These are phyloP conservation scores for Gymnosoma rotundatum DNA, from an alignment of 2,888 invertebrate genomes.

Conservation along the genomic window DNA sequence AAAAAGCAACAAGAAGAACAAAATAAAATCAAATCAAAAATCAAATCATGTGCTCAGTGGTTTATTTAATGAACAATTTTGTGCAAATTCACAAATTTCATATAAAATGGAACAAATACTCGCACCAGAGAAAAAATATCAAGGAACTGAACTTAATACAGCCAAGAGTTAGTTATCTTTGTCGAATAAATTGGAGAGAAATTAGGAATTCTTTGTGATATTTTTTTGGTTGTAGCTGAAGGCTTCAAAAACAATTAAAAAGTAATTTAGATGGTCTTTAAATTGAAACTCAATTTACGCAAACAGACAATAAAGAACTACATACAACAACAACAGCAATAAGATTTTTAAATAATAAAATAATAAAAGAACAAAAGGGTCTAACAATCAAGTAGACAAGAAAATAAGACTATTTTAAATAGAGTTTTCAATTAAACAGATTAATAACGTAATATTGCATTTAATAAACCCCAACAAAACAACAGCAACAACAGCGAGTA, in stretches of 20 bases:
- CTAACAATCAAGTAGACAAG: slow-evolving; percentile 25
- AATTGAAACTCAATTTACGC: slow-evolving; percentile 70
- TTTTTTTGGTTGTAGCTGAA: slow-evolving; percentile 51
- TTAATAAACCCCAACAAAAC: slow-evolving; percentile 53
- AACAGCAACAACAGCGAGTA: slow-evolving; percentile 17
- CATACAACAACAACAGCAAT: slow-evolving; percentile 4
- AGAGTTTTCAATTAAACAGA: slow-evolving; percentile 69
- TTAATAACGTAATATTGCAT: slow-evolving; percentile 66
- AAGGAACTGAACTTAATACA: slow-evolving; percentile 24
- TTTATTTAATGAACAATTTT: slow-evolving; percentile 79
- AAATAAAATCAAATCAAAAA: slow-evolving; percentile 71
- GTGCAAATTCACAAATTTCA: slow-evolving; percentile 46
- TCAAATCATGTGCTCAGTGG: slow-evolving; percentile 80
- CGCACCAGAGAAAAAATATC: slow-evolving; percentile 11
- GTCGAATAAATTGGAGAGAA: slow-evolving; percentile 44
- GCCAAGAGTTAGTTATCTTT: slow-evolving; percentile 41
- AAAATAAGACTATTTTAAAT: slow-evolving; percentile 49
- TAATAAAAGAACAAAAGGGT: slow-evolving; percentile 41
- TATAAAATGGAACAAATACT: slow-evolving; percentile 5
- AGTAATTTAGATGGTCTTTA: slow-evolving; percentile 68
- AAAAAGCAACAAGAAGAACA: slow-evolving; percentile 32
- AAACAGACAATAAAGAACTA: slow-evolving; percentile 40
- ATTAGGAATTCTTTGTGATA: slow-evolving; percentile 59
- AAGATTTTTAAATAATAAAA: slow-evolving; percentile 1
- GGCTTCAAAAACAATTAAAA: slow-evolving; percentile 70